Evolutionary conservation across 2,888 invertebrate species (phyloP).

Genomic region (Hypena proboscidalis): DNA sequence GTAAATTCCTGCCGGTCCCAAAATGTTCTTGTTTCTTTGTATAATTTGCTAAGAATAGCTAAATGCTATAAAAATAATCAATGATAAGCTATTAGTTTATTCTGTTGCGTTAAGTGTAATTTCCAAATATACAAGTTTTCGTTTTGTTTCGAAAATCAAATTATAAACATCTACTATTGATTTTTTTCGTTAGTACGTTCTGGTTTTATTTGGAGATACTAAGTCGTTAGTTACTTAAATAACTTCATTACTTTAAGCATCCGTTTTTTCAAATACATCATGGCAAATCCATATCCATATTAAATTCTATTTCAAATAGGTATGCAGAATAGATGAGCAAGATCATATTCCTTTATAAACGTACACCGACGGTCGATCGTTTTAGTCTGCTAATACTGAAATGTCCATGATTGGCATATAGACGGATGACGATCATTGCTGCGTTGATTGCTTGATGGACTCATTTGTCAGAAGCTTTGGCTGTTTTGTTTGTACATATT

Average conservation of each 20-base stretch:
- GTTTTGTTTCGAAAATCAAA: constrained; percentile 40
- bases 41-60: too few species aligned
- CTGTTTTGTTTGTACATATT: too few species aligned
- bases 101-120: constrained; percentile 60
- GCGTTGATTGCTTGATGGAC: too few species aligned
- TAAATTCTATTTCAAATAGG: neutral
- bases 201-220: too few species aligned
- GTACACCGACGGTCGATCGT: constrained; percentile 1
- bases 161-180: constrained; percentile 1
- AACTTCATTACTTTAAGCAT: too few species aligned
- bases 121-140: constrained; percentile 47
- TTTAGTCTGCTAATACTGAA: constrained; percentile 4
- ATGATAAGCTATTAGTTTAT: too few species aligned
- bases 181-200: neutral
- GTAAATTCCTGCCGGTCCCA: too few species aligned
- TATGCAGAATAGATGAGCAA: neutral
- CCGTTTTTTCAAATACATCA: neutral
- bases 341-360: constrained; percentile 1
- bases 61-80: too few species aligned
- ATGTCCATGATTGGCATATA: constrained; percentile 1
- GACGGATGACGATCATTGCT: neutral
- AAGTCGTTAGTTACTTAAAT: too few species aligned
- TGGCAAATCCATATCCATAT: neutral
- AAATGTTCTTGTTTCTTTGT: too few species aligned
- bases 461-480: too few species aligned